phyloP scores from a whole-genome alignment of 2,113 vertebrate species.

The Pangasianodon gigas region DNA sequence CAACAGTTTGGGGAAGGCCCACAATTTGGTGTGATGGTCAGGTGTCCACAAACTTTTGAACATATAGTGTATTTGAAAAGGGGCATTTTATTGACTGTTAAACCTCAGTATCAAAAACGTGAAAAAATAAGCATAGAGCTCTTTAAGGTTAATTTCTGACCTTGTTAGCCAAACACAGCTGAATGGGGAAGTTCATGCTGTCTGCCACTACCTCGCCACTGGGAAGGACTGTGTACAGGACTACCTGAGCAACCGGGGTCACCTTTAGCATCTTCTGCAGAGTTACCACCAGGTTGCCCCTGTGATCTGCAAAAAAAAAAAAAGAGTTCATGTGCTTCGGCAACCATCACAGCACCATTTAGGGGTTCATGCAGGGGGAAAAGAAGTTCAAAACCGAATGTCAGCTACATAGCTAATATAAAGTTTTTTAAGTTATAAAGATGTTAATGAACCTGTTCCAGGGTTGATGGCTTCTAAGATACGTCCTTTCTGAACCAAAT shows the following conservation, averaged over 20 bases:
- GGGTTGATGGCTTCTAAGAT: conserved; percentile 24
- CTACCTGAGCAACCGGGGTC: conserved; percentile 78
- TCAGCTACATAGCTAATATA: neutral
- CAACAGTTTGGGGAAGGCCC: too few species aligned
- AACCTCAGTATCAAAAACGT: neutral
- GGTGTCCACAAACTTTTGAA: too few species aligned
- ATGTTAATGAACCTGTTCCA: conserved; percentile 55
- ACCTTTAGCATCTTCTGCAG: conserved; percentile 67
- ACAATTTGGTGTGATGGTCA: too few species aligned
- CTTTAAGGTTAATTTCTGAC: conserved; percentile 59
- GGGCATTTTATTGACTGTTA: too few species aligned
- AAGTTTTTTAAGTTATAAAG: neutral
- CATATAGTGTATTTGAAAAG: too few species aligned
- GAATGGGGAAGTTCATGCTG: conserved; percentile 72
- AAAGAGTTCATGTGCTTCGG: neutral
- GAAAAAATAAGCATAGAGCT: neutral
- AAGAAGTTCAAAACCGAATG: neutral
- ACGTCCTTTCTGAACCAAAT: conserved; percentile 63
- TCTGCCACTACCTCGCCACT: conserved; percentile 79
- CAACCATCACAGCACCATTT: too few species aligned
- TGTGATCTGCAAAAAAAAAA: conserved; percentile 60
- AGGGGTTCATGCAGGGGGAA: too few species aligned
- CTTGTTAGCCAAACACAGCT: conserved; percentile 83
- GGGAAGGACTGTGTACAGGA: conserved; percentile 77
- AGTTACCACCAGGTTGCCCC: conserved; percentile 67